Conservation (phyloP, 2,888 invertebrate species). For the Blomia tropicalis region DNA sequence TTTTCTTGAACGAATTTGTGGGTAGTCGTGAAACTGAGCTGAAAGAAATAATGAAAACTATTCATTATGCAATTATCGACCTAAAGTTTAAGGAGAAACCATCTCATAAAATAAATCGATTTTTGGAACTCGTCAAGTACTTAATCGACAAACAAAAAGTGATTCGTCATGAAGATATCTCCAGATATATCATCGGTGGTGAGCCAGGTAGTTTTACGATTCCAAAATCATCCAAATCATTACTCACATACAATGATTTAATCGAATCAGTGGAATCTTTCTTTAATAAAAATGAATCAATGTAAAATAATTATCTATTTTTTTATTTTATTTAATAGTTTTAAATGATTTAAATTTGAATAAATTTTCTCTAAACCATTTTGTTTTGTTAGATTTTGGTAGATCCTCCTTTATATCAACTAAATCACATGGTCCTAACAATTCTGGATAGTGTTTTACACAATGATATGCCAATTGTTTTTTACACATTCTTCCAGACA, state of each 20-base stretch:
- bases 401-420: no score
- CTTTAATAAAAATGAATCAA: background rate
- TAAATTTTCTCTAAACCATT: no score
- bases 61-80: background rate
- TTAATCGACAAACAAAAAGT: background rate
- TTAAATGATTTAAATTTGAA: background rate
- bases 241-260: no score
- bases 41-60: background rate
- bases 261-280: background rate
- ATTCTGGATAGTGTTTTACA: no score
- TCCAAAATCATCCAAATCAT: background rate
- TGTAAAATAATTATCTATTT: no score
- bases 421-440: no score
- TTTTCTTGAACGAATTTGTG: background rate
- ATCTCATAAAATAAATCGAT: background rate
- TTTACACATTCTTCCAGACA: no score
- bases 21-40: background rate
- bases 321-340: background rate
- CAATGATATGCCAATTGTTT: no score
- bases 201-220: background rate
- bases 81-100: background rate
- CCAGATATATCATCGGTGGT: background rate
- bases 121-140: background rate
- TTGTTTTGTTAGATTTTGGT: no score
- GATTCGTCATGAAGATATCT: background rate